Conservation (phyloP, 2,113 vertebrate genomes). For the Microcebus griseorufus region DNA sequence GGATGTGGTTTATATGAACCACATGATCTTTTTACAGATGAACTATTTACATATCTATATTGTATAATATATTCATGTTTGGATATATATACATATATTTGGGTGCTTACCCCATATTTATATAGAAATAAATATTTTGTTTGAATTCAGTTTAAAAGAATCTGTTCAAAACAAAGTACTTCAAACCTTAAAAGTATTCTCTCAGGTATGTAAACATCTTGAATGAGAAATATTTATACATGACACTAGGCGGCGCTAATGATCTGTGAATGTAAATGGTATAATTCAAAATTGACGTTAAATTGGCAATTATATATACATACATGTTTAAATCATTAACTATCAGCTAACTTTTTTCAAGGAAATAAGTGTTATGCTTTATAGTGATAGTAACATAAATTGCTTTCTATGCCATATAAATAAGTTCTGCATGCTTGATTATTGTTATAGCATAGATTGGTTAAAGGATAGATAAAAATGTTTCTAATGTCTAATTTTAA, state of each 20-base stretch:
- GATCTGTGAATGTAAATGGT: conserved; percentile 40
- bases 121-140: not conserved
- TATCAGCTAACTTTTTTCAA: not conserved
- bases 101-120: not conserved
- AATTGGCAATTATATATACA: not conserved
- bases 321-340: conserved; percentile 28
- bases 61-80: not conserved
- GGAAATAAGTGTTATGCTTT: conserved; percentile 40
- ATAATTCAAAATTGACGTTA: not conserved
- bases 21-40: not conserved
- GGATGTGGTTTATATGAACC: not conserved
- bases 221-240: conserved; percentile 21
- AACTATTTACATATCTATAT: not conserved
- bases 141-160: not conserved
- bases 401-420: not conserved
- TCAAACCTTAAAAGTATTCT: not conserved
- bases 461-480: not conserved
- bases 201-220: not conserved
- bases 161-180: not conserved
- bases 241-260: conserved; percentile 67
- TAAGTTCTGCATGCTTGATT: not conserved
- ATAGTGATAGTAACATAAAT: not conserved
- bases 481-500: not conserved
- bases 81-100: not conserved
- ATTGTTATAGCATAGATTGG: not conserved